phyloP scores from a whole-genome alignment of 2,113 vertebrate genomes.

The Pangasianodon hypophthalmus region DNA sequence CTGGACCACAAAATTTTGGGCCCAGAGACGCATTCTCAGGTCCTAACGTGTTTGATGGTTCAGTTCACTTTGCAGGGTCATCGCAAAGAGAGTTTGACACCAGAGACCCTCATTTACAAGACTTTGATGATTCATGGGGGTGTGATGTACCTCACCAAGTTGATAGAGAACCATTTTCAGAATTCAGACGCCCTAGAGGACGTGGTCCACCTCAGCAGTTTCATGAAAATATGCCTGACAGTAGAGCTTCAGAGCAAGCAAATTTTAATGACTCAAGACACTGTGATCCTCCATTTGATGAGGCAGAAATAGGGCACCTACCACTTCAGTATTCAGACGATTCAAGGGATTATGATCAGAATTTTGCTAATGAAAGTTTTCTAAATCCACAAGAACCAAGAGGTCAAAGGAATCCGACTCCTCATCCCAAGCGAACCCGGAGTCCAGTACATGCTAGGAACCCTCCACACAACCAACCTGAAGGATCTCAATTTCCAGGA shows the following conservation, averaged over 20 bases:
- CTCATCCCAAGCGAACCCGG: background rate
- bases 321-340: background rate
- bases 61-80: conserved; percentile 50
- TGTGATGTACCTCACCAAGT: conserved; percentile 64
- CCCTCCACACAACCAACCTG: conserved; percentile 50
- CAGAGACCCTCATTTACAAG: conserved; percentile 65
- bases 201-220: background rate
- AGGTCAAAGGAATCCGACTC: background rate
- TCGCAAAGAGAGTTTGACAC: conserved; percentile 53
- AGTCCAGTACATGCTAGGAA: background rate
- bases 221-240: conserved; percentile 17
- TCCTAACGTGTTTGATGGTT: conserved; percentile 60
- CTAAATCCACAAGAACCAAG: conserved; percentile 14
- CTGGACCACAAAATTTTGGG: background rate
- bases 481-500: conserved; percentile 55
- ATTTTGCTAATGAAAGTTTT: conserved; percentile 5
- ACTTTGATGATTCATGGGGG: conserved; percentile 68
- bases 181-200: conserved; percentile 65
- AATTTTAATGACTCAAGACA: background rate
- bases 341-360: background rate
- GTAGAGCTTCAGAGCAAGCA: background rate
- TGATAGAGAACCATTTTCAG: conserved; percentile 65
- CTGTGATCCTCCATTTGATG: conserved; percentile 6
- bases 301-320: background rate
- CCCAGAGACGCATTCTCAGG: background rate